A percentile compares a stretch with the other conserved stretches of the same genome.
Evolutionary conservation across 2,888 invertebrate species (phyloP).

Genomic region (Parasteatoda lunata): DNA sequence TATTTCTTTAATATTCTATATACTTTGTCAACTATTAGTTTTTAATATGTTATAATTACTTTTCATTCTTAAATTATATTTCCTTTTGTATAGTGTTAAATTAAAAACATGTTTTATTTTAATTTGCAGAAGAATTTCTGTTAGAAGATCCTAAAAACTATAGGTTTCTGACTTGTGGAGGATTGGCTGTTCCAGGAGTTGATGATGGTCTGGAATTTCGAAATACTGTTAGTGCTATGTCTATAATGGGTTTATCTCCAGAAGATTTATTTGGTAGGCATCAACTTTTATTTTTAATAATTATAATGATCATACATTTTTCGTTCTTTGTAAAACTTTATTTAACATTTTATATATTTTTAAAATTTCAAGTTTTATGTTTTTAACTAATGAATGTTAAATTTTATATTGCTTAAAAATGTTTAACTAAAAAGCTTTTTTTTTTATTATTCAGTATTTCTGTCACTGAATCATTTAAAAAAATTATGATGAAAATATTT

Average conservation of each 20-base stretch:
- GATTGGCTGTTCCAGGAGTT: constrained; percentile 91
- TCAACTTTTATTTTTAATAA: background rate
- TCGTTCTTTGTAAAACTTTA: too few relatives aligned
- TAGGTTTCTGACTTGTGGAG: constrained; percentile 91
- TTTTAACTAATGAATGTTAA: too few relatives aligned
- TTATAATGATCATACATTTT: too few relatives aligned
- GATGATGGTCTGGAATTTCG: constrained; percentile 96
- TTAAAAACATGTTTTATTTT: constrained; percentile 25
- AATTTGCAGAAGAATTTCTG: constrained; percentile 86
- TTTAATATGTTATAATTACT: background rate
- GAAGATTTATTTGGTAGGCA: constrained; percentile 87
- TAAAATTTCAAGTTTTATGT: too few relatives aligned
- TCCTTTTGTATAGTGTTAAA: constrained; percentile 9
- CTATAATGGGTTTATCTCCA: constrained; percentile 97
- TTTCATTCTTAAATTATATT: background rate
- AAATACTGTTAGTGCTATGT: constrained; percentile 96
- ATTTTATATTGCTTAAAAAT: too few relatives aligned
- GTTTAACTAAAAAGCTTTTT: too few relatives aligned
- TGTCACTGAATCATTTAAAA: too few relatives aligned
- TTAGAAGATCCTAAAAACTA: constrained; percentile 96
- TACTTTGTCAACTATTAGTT: background rate
- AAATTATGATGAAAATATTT: too few relatives aligned
- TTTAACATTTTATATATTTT: too few relatives aligned
- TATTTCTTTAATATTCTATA: background rate
- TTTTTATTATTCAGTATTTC: too few relatives aligned